These are phyloP conservation scores for Stramonita haemastoma DNA, from an alignment of 2,888 invertebrate species.

Conservation along the genomic window DNA sequence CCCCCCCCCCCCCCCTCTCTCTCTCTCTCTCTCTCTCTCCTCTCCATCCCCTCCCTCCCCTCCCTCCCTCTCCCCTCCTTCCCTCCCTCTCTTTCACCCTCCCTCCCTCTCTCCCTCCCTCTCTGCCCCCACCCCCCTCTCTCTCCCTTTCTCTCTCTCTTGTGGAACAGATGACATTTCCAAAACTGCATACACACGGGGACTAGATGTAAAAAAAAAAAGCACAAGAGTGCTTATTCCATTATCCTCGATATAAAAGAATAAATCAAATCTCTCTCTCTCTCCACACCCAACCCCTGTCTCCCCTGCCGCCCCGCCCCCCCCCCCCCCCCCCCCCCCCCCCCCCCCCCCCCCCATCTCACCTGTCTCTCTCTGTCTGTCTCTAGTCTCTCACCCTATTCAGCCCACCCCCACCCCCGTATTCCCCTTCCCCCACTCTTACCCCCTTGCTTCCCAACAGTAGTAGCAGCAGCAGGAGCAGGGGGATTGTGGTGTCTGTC, in stretches of 20 bases:
- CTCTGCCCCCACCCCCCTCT: not conserved
- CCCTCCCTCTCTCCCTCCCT: not conserved
- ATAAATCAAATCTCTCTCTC: no score
- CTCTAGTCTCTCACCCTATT: not conserved
- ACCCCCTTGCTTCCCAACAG: not conserved
- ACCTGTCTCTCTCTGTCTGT: not conserved
- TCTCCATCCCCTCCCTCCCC: not conserved
- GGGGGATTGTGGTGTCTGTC: not conserved
- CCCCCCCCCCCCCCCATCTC: not conserved
- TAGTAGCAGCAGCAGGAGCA: no score
- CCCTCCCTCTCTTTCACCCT: no score
- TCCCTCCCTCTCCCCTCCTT: not conserved
- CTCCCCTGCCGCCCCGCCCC: not conserved
- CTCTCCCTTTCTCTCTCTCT: not conserved
- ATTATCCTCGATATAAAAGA: no score
- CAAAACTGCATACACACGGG: no score
- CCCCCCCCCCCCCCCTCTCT: not conserved
- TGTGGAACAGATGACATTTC: no score
- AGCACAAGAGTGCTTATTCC: no score
- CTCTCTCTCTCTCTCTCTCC: not conserved
- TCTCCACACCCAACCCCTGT: not conserved
- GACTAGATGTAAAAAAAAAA: no score
- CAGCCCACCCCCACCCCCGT: not conserved
- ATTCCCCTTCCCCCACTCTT: not conserved
- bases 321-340: not conserved